These are phyloP conservation scores for Rapana venosa DNA, from an alignment of 2,888 invertebrate genomes.

Conservation along the genomic window DNA sequence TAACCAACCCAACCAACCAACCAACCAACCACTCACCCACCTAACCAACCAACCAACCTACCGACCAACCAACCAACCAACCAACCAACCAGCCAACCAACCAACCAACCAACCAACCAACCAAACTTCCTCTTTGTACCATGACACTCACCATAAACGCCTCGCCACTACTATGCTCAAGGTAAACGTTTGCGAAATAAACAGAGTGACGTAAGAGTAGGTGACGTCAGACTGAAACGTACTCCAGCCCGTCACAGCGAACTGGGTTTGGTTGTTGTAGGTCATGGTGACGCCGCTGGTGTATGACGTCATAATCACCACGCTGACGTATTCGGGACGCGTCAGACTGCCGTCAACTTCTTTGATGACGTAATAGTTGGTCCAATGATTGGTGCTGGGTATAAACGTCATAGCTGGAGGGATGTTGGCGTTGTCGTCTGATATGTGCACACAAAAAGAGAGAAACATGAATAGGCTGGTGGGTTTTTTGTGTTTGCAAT, in stretches of 20 bases:
- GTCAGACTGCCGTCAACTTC: constrained; percentile 5
- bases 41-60: too few relatives aligned
- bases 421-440: not conserved
- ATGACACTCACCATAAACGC: not conserved
- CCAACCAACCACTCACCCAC: too few relatives aligned
- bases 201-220: constrained; percentile 28
- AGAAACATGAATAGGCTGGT: too few relatives aligned
- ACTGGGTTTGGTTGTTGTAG: constrained; percentile 5
- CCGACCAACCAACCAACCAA: too few relatives aligned
- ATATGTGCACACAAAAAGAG: not conserved
- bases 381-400: constrained; percentile 22
- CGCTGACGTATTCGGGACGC: constrained; percentile 30
- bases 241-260: constrained; percentile 8
- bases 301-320: constrained; percentile 31
- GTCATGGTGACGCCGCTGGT: constrained; percentile 28
- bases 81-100: too few relatives aligned
- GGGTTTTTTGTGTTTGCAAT: too few relatives aligned
- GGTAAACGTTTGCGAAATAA: not conserved
- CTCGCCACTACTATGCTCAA: not conserved
- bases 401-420: constrained; percentile 30
- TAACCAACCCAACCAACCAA: too few relatives aligned
- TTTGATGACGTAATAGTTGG: constrained; percentile 34
- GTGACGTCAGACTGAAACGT: constrained; percentile 37
- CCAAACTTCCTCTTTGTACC: not conserved
- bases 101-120: too few relatives aligned